Percentiles rank a stretch among this genome's conserved stretches.
Evolutionary conservation across 1,140 invertebrate genomes (phyloP).

Genomic region (Araneus ventricosus): DNA sequence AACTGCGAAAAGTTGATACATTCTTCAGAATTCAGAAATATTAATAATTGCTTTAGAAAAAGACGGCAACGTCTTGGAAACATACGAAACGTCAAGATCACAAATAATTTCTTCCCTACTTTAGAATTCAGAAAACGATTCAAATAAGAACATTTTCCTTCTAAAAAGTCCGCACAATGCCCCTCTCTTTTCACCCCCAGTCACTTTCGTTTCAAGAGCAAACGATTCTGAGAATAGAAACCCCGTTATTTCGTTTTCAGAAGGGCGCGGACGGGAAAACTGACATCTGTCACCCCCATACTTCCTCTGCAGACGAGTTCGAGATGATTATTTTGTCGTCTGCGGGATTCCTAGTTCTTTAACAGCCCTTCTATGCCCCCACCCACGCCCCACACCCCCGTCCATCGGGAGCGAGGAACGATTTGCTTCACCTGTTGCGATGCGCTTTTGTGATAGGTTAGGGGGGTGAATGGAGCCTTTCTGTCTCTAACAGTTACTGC

Average conservation of each 20-base stretch:
- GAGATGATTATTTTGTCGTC: constrained; percentile 63
- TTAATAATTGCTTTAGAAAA: not conserved
- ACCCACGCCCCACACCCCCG: not conserved
- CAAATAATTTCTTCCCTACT: not conserved
- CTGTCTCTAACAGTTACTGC: not conserved
- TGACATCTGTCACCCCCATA: constrained; percentile 65
- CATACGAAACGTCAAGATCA: no score
- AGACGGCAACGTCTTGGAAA: not conserved
- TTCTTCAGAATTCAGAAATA: no score
- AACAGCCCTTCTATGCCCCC: not conserved
- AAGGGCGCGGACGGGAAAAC: constrained; percentile 40
- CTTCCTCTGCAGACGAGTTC: constrained; percentile 13
- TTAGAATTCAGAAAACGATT: not conserved
- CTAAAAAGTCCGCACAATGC: not conserved
- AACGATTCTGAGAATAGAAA: constrained; percentile 25
- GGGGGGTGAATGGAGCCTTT: not conserved
- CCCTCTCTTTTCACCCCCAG: not conserved
- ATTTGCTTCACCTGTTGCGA: constrained; percentile 65
- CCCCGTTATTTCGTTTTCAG: constrained; percentile 10
- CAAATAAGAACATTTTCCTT: not conserved
- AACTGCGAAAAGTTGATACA: no score
- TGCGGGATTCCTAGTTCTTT: constrained; percentile 48
- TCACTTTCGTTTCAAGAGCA: not conserved
- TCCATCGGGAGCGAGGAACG: constrained; percentile 5
- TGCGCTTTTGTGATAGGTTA: constrained; percentile 28